Evolutionary conservation across 2,888 invertebrate species (phyloP).

Genomic region (Sympetrum striolatum): DNA sequence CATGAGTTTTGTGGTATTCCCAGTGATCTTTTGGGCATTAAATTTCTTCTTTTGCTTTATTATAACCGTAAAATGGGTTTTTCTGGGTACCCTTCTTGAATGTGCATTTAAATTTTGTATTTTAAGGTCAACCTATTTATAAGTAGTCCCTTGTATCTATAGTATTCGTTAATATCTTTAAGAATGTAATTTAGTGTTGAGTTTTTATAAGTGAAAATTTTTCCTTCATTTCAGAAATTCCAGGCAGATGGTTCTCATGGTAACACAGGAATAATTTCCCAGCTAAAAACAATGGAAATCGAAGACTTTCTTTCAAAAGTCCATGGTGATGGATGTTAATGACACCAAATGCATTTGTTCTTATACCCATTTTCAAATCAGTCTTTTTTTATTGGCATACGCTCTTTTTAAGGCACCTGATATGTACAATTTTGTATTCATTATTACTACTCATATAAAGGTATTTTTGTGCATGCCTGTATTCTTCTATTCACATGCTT

Average conservation of each 20-base stretch:
- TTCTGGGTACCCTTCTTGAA: no score
- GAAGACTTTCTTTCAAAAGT: conserved; percentile 36
- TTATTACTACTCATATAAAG: conserved; percentile 16
- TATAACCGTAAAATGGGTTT: no score
- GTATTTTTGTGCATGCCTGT: not conserved
- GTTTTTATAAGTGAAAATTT: not conserved
- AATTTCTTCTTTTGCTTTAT: no score
- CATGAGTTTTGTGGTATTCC: no score
- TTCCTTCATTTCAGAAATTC: not conserved
- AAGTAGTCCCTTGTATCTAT: no score
- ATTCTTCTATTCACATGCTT: not conserved
- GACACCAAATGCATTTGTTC: not conserved
- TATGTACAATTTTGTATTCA: conserved; percentile 32
- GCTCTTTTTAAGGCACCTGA: conserved; percentile 17
- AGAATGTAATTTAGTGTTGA: not conserved
- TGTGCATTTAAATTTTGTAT: no score
- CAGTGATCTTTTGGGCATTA: no score
- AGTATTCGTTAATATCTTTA: no score
- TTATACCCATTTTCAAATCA: not conserved
- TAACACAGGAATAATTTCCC: conserved; percentile 18
- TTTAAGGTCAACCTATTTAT: no score
- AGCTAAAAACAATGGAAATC: conserved; percentile 9
- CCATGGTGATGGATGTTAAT: conserved; percentile 25
- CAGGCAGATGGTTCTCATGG: not conserved
- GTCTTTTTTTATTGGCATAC: not conserved